Base-by-base conservation (phyloP, 2,888 invertebrate genomes). In the Andrena camellia region DNA sequence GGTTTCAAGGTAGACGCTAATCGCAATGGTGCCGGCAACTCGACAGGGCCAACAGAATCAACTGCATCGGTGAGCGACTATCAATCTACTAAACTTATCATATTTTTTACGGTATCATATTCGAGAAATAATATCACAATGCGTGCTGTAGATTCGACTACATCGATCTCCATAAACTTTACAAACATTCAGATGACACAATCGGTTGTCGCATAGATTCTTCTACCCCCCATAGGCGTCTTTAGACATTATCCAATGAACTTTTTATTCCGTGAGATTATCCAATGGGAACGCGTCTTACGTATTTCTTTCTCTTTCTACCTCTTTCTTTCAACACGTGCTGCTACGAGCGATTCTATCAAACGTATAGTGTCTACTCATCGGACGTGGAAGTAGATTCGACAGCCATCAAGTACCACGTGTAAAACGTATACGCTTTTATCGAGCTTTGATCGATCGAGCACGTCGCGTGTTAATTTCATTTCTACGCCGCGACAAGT, bases 401-500 rank as follows among this genome's bases (percentile, higher is more conserved):
- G 42, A 68, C 54, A 13, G 13, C 42, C 20, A 8, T 33, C 17
- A 54, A 59, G 63, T 69, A 59, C 23, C 23, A 17, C 7, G 26
- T 80, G 1, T n/a, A 29, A 66, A 66, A 50, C 20, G 29, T 13
- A 26, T 1, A 54, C 48, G 26, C 31, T 57, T 52, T 62, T 5
- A 33, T 10, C 2, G 20, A 62, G 71, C 67, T 80, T 80, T 71
- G 66, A 80, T 48, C 62, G 62, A 50, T 33, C 23, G 23, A 10
- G 17, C 8, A 54, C 52, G 60, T 48, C 48, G 62, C 70, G 81
- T 63, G 81, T 68, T 81, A 81, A 81, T 72, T 72, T 72, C 81
- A 72, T 81, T 74, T 70, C 54, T 35, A 74, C 23, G 10, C 17
- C 60, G 48, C 70, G 70, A 42, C 31, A 48, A 13, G 42, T 70